Evolutionary conservation across 2,113 vertebrate species (phyloP).

Genomic region (Cercocebus atys): DNA sequence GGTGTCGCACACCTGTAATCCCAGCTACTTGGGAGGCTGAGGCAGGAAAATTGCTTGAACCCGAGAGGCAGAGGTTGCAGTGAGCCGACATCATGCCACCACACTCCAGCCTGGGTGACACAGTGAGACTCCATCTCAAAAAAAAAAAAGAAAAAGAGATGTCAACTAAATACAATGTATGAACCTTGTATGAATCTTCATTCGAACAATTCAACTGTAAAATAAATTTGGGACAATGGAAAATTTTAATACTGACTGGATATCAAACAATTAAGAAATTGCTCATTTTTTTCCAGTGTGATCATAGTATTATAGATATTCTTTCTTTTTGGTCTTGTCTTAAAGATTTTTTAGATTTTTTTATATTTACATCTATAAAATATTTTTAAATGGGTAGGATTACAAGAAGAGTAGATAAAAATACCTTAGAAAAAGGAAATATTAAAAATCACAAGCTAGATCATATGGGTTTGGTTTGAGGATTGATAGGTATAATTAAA

Average conservation of each 20-base stretch:
- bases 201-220: not conserved
- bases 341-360: not conserved
- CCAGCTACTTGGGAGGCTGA: no score
- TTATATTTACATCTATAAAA: not conserved
- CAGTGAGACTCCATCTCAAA: no score
- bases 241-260: not conserved
- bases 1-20: no score
- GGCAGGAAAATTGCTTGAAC: no score
- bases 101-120: no score
- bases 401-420: not conserved
- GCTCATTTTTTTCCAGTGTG: not conserved
- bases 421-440: constrained; percentile 2
- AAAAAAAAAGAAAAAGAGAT: not conserved
- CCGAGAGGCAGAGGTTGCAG: no score
- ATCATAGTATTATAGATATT: not conserved
- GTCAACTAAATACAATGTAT: not conserved
- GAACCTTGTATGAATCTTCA: not conserved
- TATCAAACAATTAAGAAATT: not conserved
- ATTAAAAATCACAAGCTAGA: not conserved
- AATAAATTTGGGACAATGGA: not conserved
- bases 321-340: not conserved
- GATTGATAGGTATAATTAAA: constrained; percentile 25
- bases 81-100: no score
- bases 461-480: not conserved
- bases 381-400: not conserved